Evolutionary conservation across 2,888 invertebrate species (phyloP).

Genomic region (Platerodrilus igneus): DNA sequence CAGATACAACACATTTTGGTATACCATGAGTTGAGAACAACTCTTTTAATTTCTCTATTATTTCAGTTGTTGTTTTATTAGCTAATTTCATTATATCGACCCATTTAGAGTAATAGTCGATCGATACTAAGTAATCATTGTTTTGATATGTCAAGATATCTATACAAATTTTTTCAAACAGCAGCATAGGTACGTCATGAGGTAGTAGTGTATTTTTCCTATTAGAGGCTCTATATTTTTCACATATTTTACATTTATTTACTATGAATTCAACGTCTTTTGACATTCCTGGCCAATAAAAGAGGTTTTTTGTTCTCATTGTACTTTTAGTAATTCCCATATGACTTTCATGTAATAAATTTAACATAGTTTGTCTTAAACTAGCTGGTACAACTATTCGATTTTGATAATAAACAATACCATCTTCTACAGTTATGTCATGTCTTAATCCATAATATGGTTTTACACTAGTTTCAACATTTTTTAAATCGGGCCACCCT

Average conservation of each 20-base stretch:
- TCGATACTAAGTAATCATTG: conserved; percentile 24
- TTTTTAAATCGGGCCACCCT: conserved; percentile 12
- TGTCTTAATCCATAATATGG: conserved; percentile 12
- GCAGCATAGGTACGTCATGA: conserved; percentile 14
- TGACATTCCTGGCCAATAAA: conserved; percentile 17
- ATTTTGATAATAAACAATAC: conserved; percentile 10
- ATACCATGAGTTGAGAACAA: conserved; percentile 23
- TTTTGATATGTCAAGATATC: conserved; percentile 18
- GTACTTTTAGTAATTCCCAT: conserved; percentile 18
- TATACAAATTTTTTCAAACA: conserved; percentile 13
- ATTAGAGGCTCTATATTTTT: conserved; percentile 12
- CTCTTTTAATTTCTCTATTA: conserved; percentile 19
- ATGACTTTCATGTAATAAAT: conserved; percentile 15
- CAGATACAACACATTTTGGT: conserved; percentile 21
- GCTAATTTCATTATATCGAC: conserved; percentile 18
- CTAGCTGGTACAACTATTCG: conserved; percentile 13
- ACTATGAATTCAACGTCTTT: conserved; percentile 12
- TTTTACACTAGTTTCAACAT: conserved; percentile 7
- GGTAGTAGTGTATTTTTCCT: conserved; percentile 19
- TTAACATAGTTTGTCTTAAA: conserved; percentile 5
- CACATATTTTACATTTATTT: conserved; percentile 11
- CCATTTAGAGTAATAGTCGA: conserved; percentile 26
- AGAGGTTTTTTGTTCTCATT: conserved; percentile 11
- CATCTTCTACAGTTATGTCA: conserved; percentile 11
- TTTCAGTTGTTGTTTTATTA: conserved; percentile 13